These are phyloP conservation scores for Ellobium chinense DNA, from an alignment of 2,888 invertebrate genomes.

Conservation along the genomic window DNA sequence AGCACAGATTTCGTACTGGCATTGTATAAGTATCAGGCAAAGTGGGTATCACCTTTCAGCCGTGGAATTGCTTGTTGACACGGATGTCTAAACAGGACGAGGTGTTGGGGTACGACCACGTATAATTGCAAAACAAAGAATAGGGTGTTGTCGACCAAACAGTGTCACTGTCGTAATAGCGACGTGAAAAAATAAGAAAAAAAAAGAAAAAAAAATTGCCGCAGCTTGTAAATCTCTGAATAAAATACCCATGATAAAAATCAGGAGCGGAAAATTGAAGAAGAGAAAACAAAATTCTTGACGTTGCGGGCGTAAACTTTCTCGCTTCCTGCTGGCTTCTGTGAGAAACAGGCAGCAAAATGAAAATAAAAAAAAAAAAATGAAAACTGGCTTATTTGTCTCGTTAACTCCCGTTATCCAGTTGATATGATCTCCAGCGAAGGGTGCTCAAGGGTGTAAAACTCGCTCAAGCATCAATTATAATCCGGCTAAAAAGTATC, in stretches of 20 bases:
- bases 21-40: neutral
- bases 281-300: neutral
- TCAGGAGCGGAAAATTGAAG: neutral
- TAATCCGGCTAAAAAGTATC: neutral
- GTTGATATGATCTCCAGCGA: constrained; percentile 31
- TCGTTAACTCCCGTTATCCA: constrained; percentile 11
- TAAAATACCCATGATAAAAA: neutral
- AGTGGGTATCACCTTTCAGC: constrained; percentile 9
- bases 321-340: neutral
- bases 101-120: neutral
- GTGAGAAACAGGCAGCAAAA: neutral
- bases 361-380: neutral
- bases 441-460: constrained; percentile 23
- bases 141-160: neutral
- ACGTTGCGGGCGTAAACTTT: neutral
- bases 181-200: neutral
- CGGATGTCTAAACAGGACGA: constrained; percentile 8
- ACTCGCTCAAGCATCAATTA: constrained; percentile 8
- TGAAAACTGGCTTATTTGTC: constrained; percentile 20
- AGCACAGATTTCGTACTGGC: neutral
- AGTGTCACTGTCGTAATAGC: neutral
- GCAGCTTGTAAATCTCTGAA: constrained; percentile 15
- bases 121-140: constrained; percentile 9
- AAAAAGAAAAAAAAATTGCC: neutral
- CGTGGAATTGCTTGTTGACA: neutral